Conservation (phyloP, 2,113 vertebrate species). For the Ictalurus furcatus region DNA sequence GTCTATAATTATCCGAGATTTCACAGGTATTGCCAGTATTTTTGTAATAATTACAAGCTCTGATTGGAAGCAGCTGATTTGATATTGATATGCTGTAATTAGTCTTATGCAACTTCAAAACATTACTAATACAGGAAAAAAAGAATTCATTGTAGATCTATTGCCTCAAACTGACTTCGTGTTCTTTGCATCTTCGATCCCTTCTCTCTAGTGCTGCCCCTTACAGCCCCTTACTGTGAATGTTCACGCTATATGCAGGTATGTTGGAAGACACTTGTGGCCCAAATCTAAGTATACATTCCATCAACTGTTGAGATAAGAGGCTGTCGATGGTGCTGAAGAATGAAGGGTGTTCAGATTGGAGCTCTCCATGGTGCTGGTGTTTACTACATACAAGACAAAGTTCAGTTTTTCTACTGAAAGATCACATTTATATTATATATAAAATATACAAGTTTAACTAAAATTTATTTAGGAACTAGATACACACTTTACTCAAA, state of each 20-base stretch:
- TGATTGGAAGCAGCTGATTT: too few species aligned
- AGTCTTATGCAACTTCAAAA: too few species aligned
- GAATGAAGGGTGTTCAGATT: too few species aligned
- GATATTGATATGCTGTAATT: too few species aligned
- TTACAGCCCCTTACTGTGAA: background rate
- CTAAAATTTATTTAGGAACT: background rate
- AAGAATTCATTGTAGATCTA: background rate
- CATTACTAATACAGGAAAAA: too few species aligned
- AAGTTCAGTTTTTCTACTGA: background rate
- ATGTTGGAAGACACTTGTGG: background rate
- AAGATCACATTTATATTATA: background rate
- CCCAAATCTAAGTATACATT: background rate
- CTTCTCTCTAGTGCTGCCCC: background rate
- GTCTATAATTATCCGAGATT: too few species aligned
- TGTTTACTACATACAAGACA: background rate
- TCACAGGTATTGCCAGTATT: too few species aligned
- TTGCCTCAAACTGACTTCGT: background rate
- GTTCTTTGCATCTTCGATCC: background rate
- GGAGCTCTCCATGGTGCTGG: conserved; percentile 19
- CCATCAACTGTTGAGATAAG: background rate
- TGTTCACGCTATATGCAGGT: background rate
- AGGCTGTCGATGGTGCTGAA: background rate
- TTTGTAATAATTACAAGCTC: too few species aligned
- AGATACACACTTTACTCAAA: background rate
- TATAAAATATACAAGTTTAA: background rate